Conservation (phyloP, 1,140 invertebrate genomes). For the Sycobia sp. region DNA sequence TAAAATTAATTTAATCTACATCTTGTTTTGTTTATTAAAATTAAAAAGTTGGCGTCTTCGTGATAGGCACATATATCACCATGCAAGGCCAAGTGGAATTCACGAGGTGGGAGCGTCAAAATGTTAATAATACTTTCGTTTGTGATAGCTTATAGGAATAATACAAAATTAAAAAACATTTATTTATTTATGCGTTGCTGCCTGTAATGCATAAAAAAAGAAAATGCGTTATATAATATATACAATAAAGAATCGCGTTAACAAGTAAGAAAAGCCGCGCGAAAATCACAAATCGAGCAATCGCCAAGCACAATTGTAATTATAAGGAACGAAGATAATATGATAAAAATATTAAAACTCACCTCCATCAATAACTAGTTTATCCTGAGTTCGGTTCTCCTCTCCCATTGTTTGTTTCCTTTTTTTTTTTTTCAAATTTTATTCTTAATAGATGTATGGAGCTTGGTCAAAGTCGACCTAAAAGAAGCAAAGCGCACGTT, state of each 20-base stretch:
- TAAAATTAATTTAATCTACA: too few relatives aligned
- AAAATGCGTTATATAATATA: slow-evolving; percentile 11
- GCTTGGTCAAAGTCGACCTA: background rate
- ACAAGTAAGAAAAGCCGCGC: slow-evolving; percentile 18
- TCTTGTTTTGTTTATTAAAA: too few relatives aligned
- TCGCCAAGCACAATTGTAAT: too few relatives aligned
- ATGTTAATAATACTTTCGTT: too few relatives aligned
- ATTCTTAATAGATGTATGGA: background rate
- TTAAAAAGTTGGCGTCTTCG: too few relatives aligned
- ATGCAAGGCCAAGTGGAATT: slow-evolving; percentile 4
- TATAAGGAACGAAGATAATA: background rate
- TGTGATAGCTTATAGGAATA: too few relatives aligned
- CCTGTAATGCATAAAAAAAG: background rate
- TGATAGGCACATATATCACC: slow-evolving; percentile 1
- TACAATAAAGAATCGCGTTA: background rate
- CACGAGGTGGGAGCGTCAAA: background rate
- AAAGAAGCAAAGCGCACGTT: slow-evolving; percentile 19
- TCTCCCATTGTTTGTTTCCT: slow-evolving; percentile 5
- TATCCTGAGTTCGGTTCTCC: slow-evolving; percentile 40
- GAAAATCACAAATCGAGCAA: slow-evolving; percentile 1
- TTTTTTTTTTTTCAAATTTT: background rate
- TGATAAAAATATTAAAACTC: slow-evolving; percentile 30
- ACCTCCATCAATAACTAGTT: slow-evolving; percentile 45
- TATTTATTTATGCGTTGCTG: background rate
- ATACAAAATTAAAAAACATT: background rate